Percentiles rank a stretch among this genome's conserved stretches.
phyloP scores from a whole-genome alignment of 2,888 invertebrate species.

The Tipula helvola region DNA sequence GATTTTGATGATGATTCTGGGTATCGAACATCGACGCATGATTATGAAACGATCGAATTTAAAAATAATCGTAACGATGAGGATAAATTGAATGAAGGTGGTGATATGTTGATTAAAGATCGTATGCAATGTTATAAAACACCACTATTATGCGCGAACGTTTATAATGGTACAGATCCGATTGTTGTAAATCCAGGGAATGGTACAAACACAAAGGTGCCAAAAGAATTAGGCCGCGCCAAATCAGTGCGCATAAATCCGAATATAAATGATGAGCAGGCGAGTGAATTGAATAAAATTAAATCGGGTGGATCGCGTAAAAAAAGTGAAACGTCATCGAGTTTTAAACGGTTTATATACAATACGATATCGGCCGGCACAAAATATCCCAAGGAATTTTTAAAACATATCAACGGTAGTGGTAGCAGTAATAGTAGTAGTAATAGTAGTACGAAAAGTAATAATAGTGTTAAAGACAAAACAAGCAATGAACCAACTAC shows the following conservation, averaged over 20 bases:
- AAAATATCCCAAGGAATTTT: constrained; percentile 13
- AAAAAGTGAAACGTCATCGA: neutral
- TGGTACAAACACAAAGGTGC: neutral
- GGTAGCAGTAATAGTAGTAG: neutral
- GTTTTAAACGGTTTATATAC: constrained; percentile 11
- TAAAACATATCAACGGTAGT: constrained; percentile 5
- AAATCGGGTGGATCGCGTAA: neutral
- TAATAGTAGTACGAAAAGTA: neutral
- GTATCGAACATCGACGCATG: neutral
- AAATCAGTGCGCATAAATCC: constrained; percentile 15
- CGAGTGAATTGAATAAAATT: neutral
- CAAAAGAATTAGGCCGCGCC: constrained; percentile 8
- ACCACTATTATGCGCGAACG: neutral
- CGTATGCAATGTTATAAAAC: constrained; percentile 13
- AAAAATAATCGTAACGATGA: neutral
- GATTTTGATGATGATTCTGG: constrained; percentile 7
- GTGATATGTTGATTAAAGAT: neutral
- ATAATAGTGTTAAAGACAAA: neutral
- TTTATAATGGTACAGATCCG: neutral
- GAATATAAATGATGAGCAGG: neutral
- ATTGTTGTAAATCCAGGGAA: neutral
- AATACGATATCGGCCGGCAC: constrained; percentile 15
- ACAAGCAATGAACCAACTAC: neutral
- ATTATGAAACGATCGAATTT: constrained; percentile 10
- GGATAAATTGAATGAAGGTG: neutral